Evolutionary conservation across 2,888 invertebrate species (phyloP).

Genomic region (Charanyca ferruginea): DNA sequence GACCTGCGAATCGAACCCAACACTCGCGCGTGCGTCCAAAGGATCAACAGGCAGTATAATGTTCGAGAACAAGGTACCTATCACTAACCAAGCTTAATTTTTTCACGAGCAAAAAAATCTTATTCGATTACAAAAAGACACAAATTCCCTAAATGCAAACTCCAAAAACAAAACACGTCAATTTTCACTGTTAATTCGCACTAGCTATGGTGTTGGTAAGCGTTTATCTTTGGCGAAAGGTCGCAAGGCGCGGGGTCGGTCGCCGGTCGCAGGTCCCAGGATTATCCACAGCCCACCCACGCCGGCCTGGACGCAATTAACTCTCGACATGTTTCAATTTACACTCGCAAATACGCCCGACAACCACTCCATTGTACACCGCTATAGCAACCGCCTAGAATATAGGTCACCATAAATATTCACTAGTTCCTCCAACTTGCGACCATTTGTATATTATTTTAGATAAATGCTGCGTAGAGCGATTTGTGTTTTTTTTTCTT

Average conservation of each 20-base stretch:
- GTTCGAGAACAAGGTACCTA: no score
- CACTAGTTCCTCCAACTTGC: constrained; percentile 49
- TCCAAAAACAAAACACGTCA: constrained; percentile 35
- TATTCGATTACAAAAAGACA: no score
- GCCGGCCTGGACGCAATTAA: constrained; percentile 86
- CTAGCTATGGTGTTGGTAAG: constrained; percentile 51
- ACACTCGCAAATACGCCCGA: constrained; percentile 86
- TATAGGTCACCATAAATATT: constrained; percentile 70
- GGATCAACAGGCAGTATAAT: no score
- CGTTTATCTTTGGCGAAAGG: constrained; percentile 65
- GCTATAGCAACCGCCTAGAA: constrained; percentile 60
- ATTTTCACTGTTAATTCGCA: constrained; percentile 47
- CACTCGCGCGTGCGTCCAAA: no score
- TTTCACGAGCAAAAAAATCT: no score
- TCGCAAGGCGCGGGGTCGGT: constrained; percentile 67
- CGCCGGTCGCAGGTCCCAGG: constrained; percentile 67
- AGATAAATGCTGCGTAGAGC: constrained; percentile 24
- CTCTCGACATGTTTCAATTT: constrained; percentile 89
- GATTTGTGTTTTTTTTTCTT: constrained; percentile 11
- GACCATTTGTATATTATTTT: constrained; percentile 39
- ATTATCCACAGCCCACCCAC: constrained; percentile 76
- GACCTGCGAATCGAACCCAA: no score
- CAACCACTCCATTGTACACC: constrained; percentile 73
- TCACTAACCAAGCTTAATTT: no score
- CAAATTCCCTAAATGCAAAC: background rate